These are phyloP conservation scores for Drosophila sulfurigaster DNA, from an alignment of 1,140 invertebrate species.

Conservation along the genomic window DNA sequence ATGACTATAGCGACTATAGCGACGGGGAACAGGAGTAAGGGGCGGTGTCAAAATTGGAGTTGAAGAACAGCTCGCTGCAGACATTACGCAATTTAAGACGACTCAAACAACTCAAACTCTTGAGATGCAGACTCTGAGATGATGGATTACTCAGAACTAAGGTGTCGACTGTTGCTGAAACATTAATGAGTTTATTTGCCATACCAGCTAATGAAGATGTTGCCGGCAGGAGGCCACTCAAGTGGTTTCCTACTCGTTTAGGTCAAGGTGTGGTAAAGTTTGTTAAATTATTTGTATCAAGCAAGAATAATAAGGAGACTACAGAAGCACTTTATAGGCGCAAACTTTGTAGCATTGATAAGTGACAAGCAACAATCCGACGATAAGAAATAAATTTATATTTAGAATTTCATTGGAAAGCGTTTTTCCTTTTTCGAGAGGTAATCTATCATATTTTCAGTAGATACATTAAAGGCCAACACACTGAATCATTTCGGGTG, in stretches of 20 bases:
- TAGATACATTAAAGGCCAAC: conserved; percentile 5
- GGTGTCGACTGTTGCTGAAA: conserved; percentile 40
- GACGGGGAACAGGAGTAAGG: neutral
- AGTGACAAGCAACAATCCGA: no score
- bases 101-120: conserved; percentile 67
- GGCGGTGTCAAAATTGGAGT: conserved; percentile 38
- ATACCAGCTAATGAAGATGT: conserved; percentile 50
- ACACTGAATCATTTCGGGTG: conserved; percentile 22
- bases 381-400: no score
- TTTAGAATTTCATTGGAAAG: no score
- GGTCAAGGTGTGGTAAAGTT: conserved; percentile 41
- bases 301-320: neutral
- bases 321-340: no score
- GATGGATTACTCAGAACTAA: neutral
- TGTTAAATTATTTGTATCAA: neutral
- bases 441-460: neutral
- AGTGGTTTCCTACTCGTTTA: conserved; percentile 7
- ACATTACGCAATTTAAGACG: conserved; percentile 78
- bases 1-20: no score
- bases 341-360: no score
- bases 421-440: no score
- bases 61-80: conserved; percentile 36
- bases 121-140: conserved; percentile 42
- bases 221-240: conserved; percentile 15
- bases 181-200: conserved; percentile 47